phyloP scores from a whole-genome alignment of 2,113 vertebrate genomes.

The Apistogramma diplotaenia region DNA sequence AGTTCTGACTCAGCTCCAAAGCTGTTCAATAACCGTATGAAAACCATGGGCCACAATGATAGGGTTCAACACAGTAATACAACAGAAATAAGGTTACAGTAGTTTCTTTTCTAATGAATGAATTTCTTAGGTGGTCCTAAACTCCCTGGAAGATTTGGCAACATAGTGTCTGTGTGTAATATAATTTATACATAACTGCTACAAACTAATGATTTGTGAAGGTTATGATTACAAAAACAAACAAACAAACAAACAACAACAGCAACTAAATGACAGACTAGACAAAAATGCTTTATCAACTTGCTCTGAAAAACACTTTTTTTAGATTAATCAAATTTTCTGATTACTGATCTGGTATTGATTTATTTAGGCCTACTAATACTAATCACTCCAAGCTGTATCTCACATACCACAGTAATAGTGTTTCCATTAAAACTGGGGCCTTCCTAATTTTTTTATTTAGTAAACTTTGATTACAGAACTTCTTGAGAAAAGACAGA shows the following conservation, averaged over 20 bases:
- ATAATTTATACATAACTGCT: not conserved
- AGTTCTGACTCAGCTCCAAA: constrained; percentile 16
- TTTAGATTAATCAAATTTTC: too few species aligned
- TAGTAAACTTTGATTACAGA: not conserved
- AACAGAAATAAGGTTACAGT: not conserved
- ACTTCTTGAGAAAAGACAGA: not conserved
- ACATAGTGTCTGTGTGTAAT: not conserved
- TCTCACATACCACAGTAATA: not conserved
- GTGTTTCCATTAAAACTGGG: not conserved
- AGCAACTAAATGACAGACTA: not conserved
- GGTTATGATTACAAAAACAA: not conserved
- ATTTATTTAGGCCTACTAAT: not conserved
- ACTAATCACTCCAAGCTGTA: not conserved
- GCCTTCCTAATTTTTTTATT: not conserved
- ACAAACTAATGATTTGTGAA: not conserved
- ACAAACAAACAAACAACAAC: not conserved
- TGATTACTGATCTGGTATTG: not conserved
- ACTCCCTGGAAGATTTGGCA: not conserved
- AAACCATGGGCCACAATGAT: not conserved
- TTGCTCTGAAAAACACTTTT: not conserved
- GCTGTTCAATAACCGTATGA: not conserved
- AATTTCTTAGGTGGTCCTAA: not conserved
- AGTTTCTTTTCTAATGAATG: not conserved
- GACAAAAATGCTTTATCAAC: too few species aligned
- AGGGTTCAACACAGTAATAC: not conserved